Evolutionary conservation across 2,888 invertebrate genomes (phyloP).

Genomic region (Aporophyla nigra): DNA sequence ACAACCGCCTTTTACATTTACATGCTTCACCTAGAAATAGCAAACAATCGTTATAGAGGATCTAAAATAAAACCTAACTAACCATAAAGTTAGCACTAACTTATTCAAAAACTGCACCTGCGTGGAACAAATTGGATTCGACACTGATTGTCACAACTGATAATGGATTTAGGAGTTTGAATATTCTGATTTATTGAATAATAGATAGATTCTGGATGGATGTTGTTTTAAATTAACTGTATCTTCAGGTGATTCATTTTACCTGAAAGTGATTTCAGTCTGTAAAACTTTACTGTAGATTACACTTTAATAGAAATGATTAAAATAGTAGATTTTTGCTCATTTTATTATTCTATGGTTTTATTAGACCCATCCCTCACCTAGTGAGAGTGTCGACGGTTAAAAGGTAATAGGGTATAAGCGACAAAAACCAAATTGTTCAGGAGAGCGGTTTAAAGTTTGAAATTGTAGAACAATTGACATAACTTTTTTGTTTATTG

Average conservation of each 20-base stretch:
- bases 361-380: no score
- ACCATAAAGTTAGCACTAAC: background rate
- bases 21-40: background rate
- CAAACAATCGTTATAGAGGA: background rate
- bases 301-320: background rate
- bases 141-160: conserved; percentile 20
- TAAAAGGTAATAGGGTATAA: no score
- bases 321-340: background rate
- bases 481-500: no score
- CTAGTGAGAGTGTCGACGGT: no score
- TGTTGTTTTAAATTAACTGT: background rate
- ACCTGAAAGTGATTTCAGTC: background rate
- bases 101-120: background rate
- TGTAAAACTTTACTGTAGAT: background rate
- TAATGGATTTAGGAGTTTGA: conserved; percentile 20
- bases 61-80: background rate
- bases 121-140: background rate
- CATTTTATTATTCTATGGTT: no score
- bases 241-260: background rate
- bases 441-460: no score
- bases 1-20: background rate
- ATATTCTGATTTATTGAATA: conserved; percentile 12
- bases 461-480: no score
- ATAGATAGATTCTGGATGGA: background rate
- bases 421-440: no score